These are phyloP conservation scores for Rhinatrema bivittatum DNA, from an alignment of 2,797 vertebrate species.

Conservation along the genomic window DNA sequence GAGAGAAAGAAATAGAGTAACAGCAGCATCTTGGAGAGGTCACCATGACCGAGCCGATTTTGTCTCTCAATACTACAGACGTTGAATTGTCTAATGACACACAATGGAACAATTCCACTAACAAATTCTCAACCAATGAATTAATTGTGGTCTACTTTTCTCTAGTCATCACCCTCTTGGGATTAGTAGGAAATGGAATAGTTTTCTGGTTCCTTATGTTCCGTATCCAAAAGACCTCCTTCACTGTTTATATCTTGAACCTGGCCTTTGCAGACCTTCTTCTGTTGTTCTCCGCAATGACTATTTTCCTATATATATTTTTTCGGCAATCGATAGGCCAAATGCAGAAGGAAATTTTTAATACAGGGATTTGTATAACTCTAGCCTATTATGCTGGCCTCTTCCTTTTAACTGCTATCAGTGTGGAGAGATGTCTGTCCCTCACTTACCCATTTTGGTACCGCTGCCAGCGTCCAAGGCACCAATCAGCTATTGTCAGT, in stretches of 20 bases:
- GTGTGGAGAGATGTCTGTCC: conserved; percentile 21
- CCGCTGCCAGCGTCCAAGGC: conserved; percentile 4
- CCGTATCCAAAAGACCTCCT: conserved; percentile 15
- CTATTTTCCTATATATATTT: background rate
- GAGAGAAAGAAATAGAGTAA: too few relatives aligned
- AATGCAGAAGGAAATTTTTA: background rate
- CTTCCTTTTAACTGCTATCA: conserved; percentile 26
- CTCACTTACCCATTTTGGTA: conserved; percentile 24
- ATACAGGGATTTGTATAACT: conserved; percentile 9
- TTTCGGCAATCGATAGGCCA: background rate
- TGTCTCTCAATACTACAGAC: too few relatives aligned
- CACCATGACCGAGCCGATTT: too few relatives aligned
- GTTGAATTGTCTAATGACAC: too few relatives aligned
- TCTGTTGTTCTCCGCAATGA: conserved; percentile 5
- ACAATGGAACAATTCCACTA: too few relatives aligned
- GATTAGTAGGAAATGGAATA: conserved; percentile 21
- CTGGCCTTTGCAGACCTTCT: conserved; percentile 21
- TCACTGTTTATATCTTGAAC: conserved; percentile 24
- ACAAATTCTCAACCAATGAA: too few relatives aligned
- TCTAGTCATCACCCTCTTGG: conserved; percentile 13
- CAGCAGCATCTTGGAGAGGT: too few relatives aligned
- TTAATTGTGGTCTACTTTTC: background rate
- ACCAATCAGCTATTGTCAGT: conserved; percentile 9
- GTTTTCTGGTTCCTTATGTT: conserved; percentile 17
- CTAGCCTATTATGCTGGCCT: background rate